Percentiles rank a stretch among this genome's conserved stretches.
Conservation (phyloP, 2,113 vertebrate genomes). For the human region GRCh38 chr7:121905001-121905500, state of each 20-base stretch:
- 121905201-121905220: not conserved
- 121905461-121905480: not conserved
- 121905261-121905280: not conserved
- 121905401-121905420: not conserved
- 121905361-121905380: not conserved
- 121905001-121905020: conserved; percentile 6
- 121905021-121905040: not conserved
- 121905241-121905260: not conserved
- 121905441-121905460: not conserved
- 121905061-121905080: not conserved
- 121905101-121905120: not conserved
- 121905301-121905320: not conserved
- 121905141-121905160: not conserved
- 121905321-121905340: not conserved
- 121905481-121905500: not conserved
- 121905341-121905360: not conserved
- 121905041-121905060: conserved; percentile 10
- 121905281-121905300: not conserved
- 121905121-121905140: not conserved
- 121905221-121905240: not conserved
- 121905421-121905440: not conserved
- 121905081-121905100: not conserved
- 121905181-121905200: not conserved
- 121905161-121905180: not conserved
- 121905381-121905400: not conserved